These are phyloP conservation scores for Augochlora pura DNA, from an alignment of 1,140 invertebrate genomes.

Conservation along the genomic window DNA sequence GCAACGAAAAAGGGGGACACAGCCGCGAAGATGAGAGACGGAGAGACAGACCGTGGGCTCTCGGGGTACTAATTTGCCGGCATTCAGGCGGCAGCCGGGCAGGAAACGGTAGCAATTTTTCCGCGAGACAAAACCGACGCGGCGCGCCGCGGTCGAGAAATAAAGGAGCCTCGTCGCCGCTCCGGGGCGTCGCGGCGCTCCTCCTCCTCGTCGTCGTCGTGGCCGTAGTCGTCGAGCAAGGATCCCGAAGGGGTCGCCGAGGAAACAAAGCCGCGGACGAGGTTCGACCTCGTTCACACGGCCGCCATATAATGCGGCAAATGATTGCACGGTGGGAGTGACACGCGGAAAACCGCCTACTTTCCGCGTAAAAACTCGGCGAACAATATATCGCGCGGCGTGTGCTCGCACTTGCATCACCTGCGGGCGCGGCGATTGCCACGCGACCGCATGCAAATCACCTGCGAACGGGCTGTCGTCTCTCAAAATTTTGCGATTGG, in stretches of 20 bases:
- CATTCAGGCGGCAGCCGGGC: not conserved
- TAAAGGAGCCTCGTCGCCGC: not conserved
- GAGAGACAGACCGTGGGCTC: no score
- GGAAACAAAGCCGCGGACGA: conserved; percentile 43
- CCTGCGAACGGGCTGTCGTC: no score
- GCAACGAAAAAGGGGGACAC: not conserved
- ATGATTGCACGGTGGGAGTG: conserved; percentile 25
- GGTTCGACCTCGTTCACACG: conserved; percentile 57
- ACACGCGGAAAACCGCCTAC: conserved; percentile 44
- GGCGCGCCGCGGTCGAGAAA: not conserved
- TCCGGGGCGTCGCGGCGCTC: not conserved
- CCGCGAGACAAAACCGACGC: not conserved
- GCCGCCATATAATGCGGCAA: conserved; percentile 8
- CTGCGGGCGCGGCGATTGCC: conserved; percentile 4
- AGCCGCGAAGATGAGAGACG: not conserved
- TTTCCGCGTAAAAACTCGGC: conserved; percentile 32
- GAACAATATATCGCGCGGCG: conserved; percentile 29
- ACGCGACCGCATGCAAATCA: not conserved
- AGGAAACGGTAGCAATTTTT: conserved; percentile 8
- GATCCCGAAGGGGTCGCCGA: conserved; percentile 9
- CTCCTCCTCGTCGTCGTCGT: not conserved
- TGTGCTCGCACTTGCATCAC: conserved; percentile 24
- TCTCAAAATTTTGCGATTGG: no score
- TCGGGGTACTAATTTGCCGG: not conserved
- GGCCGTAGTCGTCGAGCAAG: not conserved